phyloP scores from a whole-genome alignment of 2,113 vertebrate species.

The Thomomys bottae region DNA sequence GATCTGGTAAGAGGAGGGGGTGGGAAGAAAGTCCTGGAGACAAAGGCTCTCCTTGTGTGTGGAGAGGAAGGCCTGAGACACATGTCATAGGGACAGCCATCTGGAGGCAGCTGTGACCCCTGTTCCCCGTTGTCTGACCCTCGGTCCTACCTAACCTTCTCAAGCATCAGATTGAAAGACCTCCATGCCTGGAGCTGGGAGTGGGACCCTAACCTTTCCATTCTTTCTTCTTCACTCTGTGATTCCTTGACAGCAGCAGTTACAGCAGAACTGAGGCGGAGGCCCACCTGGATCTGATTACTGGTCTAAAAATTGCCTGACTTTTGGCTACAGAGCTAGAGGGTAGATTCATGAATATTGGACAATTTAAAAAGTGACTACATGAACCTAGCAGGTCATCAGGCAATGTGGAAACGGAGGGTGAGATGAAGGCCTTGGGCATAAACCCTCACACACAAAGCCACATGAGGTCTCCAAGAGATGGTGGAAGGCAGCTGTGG shows the following conservation, averaged over 20 bases:
- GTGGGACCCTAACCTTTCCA: no score
- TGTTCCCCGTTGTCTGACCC: no score
- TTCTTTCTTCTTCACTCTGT: background rate
- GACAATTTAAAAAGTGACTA: background rate
- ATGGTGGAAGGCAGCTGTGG: background rate
- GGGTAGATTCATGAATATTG: background rate
- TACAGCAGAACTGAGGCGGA: background rate
- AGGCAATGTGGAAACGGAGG: background rate
- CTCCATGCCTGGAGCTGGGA: no score
- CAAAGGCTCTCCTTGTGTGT: no score
- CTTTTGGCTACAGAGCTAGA: background rate
- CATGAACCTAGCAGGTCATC: background rate
- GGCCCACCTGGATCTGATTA: background rate
- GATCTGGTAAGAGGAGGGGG: background rate
- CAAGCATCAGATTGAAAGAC: background rate
- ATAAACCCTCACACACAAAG: background rate
- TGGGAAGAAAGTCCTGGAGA: no score
- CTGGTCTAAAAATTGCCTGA: background rate
- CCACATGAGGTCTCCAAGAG: background rate
- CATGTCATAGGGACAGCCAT: background rate
- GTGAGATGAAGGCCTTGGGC: background rate
- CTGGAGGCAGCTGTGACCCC: background rate
- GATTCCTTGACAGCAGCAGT: background rate
- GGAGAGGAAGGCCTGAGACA: background rate
- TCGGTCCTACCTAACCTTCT: background rate